Conservation (phyloP, 2,888 invertebrate species). For the Pheosia tremula region DNA sequence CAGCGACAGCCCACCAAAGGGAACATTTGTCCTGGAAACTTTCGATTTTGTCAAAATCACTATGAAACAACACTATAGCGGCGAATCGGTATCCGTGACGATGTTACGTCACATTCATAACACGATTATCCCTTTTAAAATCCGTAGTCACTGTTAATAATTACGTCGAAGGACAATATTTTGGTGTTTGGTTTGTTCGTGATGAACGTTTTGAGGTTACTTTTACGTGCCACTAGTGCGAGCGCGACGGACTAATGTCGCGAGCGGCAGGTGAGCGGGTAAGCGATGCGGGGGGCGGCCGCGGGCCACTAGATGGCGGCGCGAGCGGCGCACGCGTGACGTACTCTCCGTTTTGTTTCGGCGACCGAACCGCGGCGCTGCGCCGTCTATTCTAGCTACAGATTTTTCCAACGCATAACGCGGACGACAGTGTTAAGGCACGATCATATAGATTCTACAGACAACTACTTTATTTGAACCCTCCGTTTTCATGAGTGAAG, state of each 20-base stretch:
- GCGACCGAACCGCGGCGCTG: conserved; percentile 79
- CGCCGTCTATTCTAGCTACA: conserved; percentile 79
- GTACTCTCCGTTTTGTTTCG: conserved; percentile 69
- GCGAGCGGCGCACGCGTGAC: conserved; percentile 61
- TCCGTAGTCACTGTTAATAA: conserved; percentile 64
- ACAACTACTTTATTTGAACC: conserved; percentile 31
- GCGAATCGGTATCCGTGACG: conserved; percentile 45
- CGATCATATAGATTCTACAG: conserved; percentile 44
- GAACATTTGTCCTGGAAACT: conserved; percentile 79
- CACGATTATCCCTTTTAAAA: conserved; percentile 53
- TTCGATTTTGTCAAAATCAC: conserved; percentile 75
- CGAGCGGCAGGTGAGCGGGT: conserved; percentile 64
- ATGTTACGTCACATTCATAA: conserved; percentile 57
- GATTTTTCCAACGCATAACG: conserved; percentile 81
- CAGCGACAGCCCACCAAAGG: conserved; percentile 81
- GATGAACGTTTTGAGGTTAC: conserved; percentile 79
- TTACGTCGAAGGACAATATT: conserved; percentile 64
- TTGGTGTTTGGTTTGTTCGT: conserved; percentile 67
- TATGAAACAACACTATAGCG: conserved; percentile 56
- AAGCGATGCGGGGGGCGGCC: conserved; percentile 20
- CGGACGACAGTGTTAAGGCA: conserved; percentile 66
- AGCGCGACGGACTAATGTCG: conserved; percentile 78
- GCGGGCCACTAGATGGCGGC: conserved; percentile 76
- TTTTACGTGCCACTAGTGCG: conserved; percentile 81
- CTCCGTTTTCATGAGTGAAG: no score